Base-by-base conservation (phyloP, 1,140 invertebrate genomes). In the Ooceraea biroi region DNA sequence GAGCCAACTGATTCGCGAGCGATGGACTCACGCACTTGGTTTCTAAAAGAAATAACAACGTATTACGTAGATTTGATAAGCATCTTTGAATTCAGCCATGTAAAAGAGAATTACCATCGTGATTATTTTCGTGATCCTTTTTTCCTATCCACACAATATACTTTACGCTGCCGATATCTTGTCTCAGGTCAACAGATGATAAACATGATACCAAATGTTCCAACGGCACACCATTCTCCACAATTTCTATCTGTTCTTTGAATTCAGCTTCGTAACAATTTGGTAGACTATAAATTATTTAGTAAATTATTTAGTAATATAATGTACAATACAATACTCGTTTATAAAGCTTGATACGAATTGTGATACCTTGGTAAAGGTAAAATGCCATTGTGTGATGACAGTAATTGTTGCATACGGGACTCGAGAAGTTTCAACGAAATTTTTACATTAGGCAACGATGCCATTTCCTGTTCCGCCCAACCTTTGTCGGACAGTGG, bases 171-270 rank as follows among this genome's bases (percentile, higher is more conserved):
- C 93, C 95, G 88, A 89, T 92, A 63, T 90, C 94, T 89, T 93
- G 96, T 90, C 92, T 96, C 71, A 97, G 94, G 88, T 96, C 95
- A 17, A 98, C 95, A 55, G 96, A 96, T n/a, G 96, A 95, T 17
- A 98, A 95, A 93, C 97, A 98, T n/a, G 97, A 96, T 0, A 98
- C 95, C 25, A 98, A 94, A 94, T 98, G 98, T 91, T 98, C 98
- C 25, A 98, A 92, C 12, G 97, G 97, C 5, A 98, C 97, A 1
- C 97, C 97, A 80, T 94, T 95, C 41, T 96, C 95, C 90, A 95
- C 91, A 30, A 95, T 88, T 57, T 95, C 91, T 88, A 97, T 85
- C 44, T 93, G 68, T 86, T 95, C 91, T 80, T 95, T 94, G 92
- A 97, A 96, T 91, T 97, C 96, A 17, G 96, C 96, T 90, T 96